These are phyloP conservation scores for Abramis brama DNA, from an alignment of 2,113 vertebrate species.

Conservation along the genomic window DNA sequence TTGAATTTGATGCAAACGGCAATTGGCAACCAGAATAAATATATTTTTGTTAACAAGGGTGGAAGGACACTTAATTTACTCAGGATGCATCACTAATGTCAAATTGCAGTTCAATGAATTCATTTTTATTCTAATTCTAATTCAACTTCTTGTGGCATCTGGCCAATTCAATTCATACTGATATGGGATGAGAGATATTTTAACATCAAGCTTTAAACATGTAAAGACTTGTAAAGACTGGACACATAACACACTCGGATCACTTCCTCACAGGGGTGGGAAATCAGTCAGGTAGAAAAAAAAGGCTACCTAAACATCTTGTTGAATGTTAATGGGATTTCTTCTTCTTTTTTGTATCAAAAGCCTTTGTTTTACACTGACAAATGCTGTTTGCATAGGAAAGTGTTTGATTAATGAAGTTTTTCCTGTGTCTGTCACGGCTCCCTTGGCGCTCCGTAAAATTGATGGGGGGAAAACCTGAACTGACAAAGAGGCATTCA, in stretches of 20 bases:
- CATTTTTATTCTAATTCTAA: background rate
- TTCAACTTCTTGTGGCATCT: background rate
- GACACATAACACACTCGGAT: background rate
- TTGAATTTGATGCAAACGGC: no score
- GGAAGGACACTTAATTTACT: background rate
- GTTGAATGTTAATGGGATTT: conserved; percentile 53
- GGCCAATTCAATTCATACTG: no score
- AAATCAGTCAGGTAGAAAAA: conserved; percentile 30
- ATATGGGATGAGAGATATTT: background rate
- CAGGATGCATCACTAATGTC: background rate
- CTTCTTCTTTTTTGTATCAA: conserved; percentile 43
- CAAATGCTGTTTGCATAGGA: conserved; percentile 62
- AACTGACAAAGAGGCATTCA: conserved; percentile 65
- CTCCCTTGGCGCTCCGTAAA: conserved; percentile 42
- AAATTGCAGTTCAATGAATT: background rate
- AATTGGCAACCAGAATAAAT: background rate
- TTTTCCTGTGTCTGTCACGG: conserved; percentile 52
- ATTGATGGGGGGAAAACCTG: conserved; percentile 55
- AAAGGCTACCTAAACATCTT: conserved; percentile 57
- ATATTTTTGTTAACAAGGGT: background rate
- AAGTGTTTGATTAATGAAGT: conserved; percentile 70
- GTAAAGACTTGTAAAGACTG: conserved; percentile 41
- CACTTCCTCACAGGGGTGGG: background rate
- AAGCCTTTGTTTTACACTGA: conserved; percentile 63
- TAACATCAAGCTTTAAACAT: conserved; percentile 48